These are phyloP conservation scores for Pantherophis guttatus DNA, from an alignment of 2,113 vertebrate species.

Conservation along the genomic window DNA sequence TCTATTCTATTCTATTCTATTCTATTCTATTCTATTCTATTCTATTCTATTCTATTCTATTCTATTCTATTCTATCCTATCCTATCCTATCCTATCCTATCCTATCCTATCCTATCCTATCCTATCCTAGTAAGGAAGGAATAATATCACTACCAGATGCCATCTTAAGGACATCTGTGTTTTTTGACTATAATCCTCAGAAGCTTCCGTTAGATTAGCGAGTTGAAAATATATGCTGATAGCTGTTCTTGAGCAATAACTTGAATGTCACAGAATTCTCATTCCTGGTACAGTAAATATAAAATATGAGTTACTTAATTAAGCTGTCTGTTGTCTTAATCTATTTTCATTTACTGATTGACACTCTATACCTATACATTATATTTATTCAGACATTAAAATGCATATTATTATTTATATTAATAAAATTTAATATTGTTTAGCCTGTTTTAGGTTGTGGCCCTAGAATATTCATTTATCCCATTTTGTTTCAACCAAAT, in stretches of 20 bases:
- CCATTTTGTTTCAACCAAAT: background rate
- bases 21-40: no score
- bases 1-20: no score
- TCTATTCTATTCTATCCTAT: no score
- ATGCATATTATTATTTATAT: background rate
- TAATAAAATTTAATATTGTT: background rate
- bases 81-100: no score
- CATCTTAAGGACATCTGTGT: no score
- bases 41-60: no score
- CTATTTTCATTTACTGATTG: background rate
- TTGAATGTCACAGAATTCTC: background rate
- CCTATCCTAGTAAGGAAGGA: no score
- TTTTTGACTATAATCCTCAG: background rate
- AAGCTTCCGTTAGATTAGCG: no score
- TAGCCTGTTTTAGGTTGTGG: background rate
- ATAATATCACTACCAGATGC: no score
- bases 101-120: no score
- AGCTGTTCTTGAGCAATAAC: background rate
- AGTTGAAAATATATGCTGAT: no score
- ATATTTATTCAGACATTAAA: background rate
- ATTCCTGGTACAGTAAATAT: background rate
- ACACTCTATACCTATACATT: background rate
- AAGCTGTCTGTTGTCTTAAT: background rate
- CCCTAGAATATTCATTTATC: background rate
- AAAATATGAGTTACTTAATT: background rate